Evolutionary conservation across 2,797 vertebrate genomes (phyloP), one percentile per base, ranked within the genome.

Genomic region (Oryzias dopingdopingensis): DNA sequence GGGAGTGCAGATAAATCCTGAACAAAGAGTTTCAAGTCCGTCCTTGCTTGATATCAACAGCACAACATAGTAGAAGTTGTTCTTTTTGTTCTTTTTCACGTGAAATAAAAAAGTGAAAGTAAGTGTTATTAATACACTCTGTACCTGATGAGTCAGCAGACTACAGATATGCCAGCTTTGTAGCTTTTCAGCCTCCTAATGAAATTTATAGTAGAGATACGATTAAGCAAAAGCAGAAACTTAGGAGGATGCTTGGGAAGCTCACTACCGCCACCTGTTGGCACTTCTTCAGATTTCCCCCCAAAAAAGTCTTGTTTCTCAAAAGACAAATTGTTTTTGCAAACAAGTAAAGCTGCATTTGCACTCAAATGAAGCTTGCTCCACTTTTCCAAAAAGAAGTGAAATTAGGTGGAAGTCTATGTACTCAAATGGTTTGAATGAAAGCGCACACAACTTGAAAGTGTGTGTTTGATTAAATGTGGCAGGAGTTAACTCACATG

Each of bases 221-320:
- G n/a, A 18, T n/a, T 2, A 1, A 37, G n/a, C 24, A 26, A 40
- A 20, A 54, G 29, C 18, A 14, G 45, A 6, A 8, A n/a, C 5
- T 40, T 5, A 13, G 4, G 20, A 3, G 3, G 1, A 22, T 22
- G 20, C 22, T 59, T 59, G 8, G n/a, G 51, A 74, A 70, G 81
- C 50, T 18, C 40, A 4, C 52, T 69, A 14, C 23, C 72, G 10
- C 84, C 84, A 82, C 62, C 86, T 84, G 32, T 37, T 37, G 32
- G 2, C 32, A 37, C 4, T 37, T 37, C 32, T 37, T 37, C 10
- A 37, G 10, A 37, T 12, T 37, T 12, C 32, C 32, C 32, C 32
- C 3, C 29, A 37, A 37, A 32, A 37, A 37, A 8, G 29, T 13
- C 10, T 37, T 10, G 2, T 37, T 37, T 37, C 32, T 37, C 10